Conservation (phyloP, 2,888 invertebrate species). For the Caenorhabditis drosophilae region DNA sequence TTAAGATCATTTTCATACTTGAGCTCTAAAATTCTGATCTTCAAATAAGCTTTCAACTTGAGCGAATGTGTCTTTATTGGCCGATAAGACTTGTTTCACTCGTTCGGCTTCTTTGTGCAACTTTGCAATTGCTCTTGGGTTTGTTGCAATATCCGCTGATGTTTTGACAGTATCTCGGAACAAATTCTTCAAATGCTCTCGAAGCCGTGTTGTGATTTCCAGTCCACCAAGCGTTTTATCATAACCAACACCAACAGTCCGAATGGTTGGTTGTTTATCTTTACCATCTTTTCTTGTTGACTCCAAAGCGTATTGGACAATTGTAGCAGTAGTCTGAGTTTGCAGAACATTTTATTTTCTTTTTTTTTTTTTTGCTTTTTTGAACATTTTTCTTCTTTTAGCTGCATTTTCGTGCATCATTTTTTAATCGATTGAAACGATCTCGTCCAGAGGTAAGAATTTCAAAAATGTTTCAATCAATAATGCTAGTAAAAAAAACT, state of each 20-base stretch:
- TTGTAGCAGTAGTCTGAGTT: constrained; percentile 46
- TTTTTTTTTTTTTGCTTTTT: no score
- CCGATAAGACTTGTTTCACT: constrained; percentile 93
- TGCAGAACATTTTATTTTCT: background rate
- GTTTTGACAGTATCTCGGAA: constrained; percentile 50
- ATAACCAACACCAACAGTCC: constrained; percentile 80
- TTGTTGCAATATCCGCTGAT: constrained; percentile 69
- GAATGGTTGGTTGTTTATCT: constrained; percentile 50
- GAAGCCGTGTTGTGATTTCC: constrained; percentile 86
- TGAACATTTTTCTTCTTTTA: no score
- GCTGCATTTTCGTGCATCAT: no score
- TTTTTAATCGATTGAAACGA: no score
- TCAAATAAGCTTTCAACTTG: constrained; percentile 92
- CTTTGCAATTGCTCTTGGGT: constrained; percentile 89
- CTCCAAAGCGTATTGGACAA: constrained; percentile 47
- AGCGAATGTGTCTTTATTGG: constrained; percentile 89
- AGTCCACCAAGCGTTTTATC: constrained; percentile 89
- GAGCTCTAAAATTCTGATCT: constrained; percentile 83
- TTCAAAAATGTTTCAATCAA: background rate
- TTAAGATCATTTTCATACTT: constrained; percentile 20
- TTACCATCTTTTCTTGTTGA: constrained; percentile 40
- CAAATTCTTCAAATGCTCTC: constrained; percentile 44
- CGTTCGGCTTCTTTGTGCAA: constrained; percentile 93
- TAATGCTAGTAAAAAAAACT: background rate
- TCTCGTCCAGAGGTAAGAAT: no score